Percentiles rank a stretch among this genome's conserved stretches.
These are phyloP conservation scores for Cuculus canorus DNA, from an alignment of 2,797 vertebrate species.

Conservation along the genomic window DNA sequence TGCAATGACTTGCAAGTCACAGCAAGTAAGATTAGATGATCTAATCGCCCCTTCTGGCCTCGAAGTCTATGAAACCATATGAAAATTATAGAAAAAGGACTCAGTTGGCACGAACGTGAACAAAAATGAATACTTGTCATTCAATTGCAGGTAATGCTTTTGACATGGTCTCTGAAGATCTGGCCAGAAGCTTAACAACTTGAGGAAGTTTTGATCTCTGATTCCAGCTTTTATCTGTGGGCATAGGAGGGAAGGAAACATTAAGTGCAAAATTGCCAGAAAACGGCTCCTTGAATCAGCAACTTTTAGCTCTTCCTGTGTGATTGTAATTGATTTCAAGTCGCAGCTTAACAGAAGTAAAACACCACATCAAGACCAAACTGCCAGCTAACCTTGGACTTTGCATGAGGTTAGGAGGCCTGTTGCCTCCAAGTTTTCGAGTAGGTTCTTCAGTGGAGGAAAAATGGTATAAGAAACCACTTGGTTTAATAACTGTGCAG, in stretches of 20 bases:
- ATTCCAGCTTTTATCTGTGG: slow-evolving; percentile 22
- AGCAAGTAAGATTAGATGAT: background rate
- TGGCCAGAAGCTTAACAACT: background rate
- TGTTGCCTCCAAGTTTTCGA: background rate
- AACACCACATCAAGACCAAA: background rate
- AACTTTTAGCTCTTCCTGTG: background rate
- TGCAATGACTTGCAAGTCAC: background rate
- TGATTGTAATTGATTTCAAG: slow-evolving; percentile 59
- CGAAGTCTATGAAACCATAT: background rate
- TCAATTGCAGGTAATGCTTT: background rate
- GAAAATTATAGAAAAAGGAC: background rate
- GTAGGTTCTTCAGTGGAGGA: background rate
- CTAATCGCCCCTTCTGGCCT: background rate
- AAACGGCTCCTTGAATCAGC: slow-evolving; percentile 37
- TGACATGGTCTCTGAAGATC: background rate
- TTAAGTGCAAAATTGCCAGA: background rate
- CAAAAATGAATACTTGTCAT: background rate
- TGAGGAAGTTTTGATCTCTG: background rate
- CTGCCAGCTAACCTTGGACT: background rate
- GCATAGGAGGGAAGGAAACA: background rate
- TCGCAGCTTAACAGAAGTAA: background rate
- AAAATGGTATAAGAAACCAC: background rate
- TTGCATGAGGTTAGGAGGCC: background rate
- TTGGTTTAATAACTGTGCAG: background rate
- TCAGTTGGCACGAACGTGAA: accelerated